Conservation (phyloP, 2,113 vertebrate species). For the Pluvianellus socialis region DNA sequence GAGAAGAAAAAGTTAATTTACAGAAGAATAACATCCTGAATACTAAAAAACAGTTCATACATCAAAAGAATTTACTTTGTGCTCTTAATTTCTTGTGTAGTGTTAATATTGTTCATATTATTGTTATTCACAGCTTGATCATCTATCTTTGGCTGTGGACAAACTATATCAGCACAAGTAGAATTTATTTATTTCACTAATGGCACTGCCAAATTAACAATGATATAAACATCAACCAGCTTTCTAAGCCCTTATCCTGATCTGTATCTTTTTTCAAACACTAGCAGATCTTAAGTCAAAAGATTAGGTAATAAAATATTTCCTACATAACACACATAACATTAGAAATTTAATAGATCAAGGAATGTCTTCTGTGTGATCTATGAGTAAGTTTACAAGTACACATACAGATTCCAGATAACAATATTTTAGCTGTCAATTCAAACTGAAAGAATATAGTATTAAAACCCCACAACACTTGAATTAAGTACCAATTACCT, state of each 20-base stretch:
- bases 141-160: neutral
- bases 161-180: neutral
- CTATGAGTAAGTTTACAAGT: neutral
- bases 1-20: neutral
- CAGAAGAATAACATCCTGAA: neutral
- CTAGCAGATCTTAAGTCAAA: neutral
- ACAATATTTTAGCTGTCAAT: neutral
- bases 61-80: neutral
- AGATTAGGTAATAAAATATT: neutral
- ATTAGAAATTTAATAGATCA: neutral
- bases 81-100: neutral
- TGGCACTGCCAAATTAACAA: neutral
- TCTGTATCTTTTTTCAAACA: neutral
- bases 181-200: neutral
- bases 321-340: neutral
- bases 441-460: neutral
- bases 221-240: neutral
- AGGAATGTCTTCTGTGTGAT: neutral
- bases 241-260: neutral
- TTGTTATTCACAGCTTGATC: neutral
- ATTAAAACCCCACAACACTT: neutral
- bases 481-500: neutral
- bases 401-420: neutral
- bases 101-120: neutral
- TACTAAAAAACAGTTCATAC: neutral